phyloP scores from a whole-genome alignment of 2,888 invertebrate genomes.

The Nudaria mundana region DNA sequence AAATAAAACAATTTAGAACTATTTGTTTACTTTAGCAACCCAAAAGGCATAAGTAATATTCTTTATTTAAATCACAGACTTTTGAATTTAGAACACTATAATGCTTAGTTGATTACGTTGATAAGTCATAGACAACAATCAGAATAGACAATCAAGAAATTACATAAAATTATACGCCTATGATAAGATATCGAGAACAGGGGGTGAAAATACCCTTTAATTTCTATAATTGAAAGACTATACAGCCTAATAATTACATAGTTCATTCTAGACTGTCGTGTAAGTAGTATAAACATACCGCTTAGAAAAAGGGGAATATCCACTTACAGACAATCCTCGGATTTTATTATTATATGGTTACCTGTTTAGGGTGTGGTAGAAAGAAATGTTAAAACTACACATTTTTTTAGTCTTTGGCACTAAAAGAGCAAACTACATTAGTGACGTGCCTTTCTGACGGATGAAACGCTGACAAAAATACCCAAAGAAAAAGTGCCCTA shows the following conservation, averaged over 20 bases:
- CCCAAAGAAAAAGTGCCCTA: too few species aligned
- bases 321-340: too few species aligned
- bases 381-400: too few species aligned
- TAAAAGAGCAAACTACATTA: too few species aligned
- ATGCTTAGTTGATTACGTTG: too few species aligned
- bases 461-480: too few species aligned
- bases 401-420: too few species aligned
- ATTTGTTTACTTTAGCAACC: too few species aligned
- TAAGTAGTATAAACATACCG: not conserved
- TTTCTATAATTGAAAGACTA: constrained; percentile 10
- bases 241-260: not conserved
- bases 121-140: constrained; percentile 5
- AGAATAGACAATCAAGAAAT: constrained; percentile 19
- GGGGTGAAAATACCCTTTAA: constrained; percentile 10
- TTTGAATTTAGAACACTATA: not conserved
- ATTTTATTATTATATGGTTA: too few species aligned
- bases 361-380: too few species aligned
- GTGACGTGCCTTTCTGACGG: too few species aligned
- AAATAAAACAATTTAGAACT: constrained; percentile 31
- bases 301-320: not conserved
- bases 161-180: constrained; percentile 11
- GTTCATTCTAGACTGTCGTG: not conserved
- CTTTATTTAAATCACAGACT: not conserved
- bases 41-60: too few species aligned
- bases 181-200: constrained; percentile 3